phyloP scores from a whole-genome alignment of 2,888 invertebrate species.

The Shargacucullia verbasci region DNA sequence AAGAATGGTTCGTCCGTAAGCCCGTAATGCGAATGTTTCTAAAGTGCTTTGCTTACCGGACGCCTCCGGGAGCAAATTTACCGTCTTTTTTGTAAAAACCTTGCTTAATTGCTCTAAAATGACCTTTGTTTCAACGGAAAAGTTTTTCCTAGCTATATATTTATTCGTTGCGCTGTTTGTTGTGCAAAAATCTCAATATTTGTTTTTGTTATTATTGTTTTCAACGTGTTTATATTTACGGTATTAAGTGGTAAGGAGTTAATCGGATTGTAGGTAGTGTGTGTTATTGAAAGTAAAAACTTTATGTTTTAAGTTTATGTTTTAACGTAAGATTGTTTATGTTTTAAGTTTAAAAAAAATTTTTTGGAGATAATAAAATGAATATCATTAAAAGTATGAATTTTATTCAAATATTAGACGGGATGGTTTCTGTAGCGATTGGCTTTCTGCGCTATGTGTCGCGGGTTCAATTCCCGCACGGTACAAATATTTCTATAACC shows the following conservation, averaged over 20 bases:
- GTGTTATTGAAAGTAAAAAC: too few relatives aligned
- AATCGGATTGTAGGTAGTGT: slow-evolving; percentile 15
- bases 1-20: background rate
- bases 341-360: too few relatives aligned
- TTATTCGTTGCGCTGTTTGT: slow-evolving; percentile 13
- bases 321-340: too few relatives aligned
- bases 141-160: slow-evolving; percentile 23
- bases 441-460: too few relatives aligned
- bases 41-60: slow-evolving; percentile 63
- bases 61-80: slow-evolving; percentile 61
- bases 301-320: too few relatives aligned
- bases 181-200: slow-evolving; percentile 18
- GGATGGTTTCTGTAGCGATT: too few relatives aligned
- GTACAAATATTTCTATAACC: too few relatives aligned
- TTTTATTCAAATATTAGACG: too few relatives aligned
- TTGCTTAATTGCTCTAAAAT: slow-evolving; percentile 70
- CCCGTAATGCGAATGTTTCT: slow-evolving; percentile 51
- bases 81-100: slow-evolving; percentile 65
- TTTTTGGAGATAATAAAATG: too few relatives aligned
- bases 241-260: background rate
- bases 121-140: slow-evolving; percentile 55
- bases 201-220: slow-evolving; percentile 1
- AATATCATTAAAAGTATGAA: too few relatives aligned
- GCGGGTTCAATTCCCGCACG: too few relatives aligned
- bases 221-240: background rate